phyloP scores from a whole-genome alignment of 2,113 vertebrate species.

The Myanophis thanlyinensis region DNA sequence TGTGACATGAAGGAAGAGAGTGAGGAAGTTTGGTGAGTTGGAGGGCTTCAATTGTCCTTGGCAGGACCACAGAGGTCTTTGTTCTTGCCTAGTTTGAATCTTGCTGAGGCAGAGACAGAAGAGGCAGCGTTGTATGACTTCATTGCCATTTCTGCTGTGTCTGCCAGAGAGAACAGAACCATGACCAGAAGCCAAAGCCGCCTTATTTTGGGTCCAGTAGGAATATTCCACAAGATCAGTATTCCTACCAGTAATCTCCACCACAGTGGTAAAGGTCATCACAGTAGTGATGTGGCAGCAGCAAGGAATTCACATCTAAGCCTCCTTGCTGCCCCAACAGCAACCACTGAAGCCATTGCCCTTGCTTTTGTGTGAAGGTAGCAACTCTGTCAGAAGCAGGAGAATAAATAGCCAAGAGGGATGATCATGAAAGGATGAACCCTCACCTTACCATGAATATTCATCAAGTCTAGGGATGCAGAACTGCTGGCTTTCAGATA shows the following conservation, averaged over 20 bases:
- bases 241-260: not conserved
- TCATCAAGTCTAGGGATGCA: not conserved
- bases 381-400: not conserved
- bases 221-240: not conserved
- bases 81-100: not conserved
- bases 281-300: not conserved
- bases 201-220: not conserved
- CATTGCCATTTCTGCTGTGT: not conserved
- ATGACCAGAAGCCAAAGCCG: not conserved
- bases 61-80: not conserved
- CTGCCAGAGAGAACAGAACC: not conserved
- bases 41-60: not conserved
- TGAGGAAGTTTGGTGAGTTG: not conserved
- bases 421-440: not conserved
- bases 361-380: not conserved
- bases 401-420: not conserved
- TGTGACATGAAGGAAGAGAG: not conserved
- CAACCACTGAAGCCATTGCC: not conserved
- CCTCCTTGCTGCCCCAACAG: not conserved
- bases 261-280: not conserved
- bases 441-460: not conserved
- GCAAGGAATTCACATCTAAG: not conserved
- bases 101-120: not conserved
- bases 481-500: not conserved
- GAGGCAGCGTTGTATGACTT: not conserved